A percentile compares a stretch with the other conserved stretches of the same genome.
Conservation (phyloP, 1,140 invertebrate genomes). For the Drosophila simulans region DNA sequence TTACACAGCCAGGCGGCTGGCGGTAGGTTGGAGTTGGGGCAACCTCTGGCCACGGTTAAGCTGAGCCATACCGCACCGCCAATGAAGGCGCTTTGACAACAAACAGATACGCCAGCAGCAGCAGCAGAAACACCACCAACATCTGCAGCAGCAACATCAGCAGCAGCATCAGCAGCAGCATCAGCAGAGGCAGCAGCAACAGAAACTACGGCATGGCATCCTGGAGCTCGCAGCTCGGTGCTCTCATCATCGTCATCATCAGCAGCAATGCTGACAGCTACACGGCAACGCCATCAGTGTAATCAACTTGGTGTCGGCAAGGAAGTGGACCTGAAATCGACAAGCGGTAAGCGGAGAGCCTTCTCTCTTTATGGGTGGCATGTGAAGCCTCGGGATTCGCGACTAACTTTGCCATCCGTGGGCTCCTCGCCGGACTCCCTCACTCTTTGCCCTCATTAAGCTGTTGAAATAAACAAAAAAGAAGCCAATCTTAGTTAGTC, state of each 20-base stretch:
- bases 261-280: constrained; percentile 80
- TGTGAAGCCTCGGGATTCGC: constrained; percentile 46
- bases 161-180: constrained; percentile 39
- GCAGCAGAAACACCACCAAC: constrained; percentile 54
- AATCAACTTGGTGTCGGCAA: constrained; percentile 77
- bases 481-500: constrained; percentile 2
- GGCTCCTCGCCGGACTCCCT: constrained; percentile 36
- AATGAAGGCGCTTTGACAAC: constrained; percentile 70
- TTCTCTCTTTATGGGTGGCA: constrained; percentile 74
- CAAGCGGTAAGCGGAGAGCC: constrained; percentile 24
- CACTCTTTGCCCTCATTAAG: constrained; percentile 76
- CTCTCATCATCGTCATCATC: constrained; percentile 82
- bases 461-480: constrained; percentile 52
- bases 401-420: constrained; percentile 30
- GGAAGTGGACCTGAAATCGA: constrained; percentile 25
- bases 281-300: constrained; percentile 81
- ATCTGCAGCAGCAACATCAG: constrained; percentile 24
- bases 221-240: constrained; percentile 15
- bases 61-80: constrained; percentile 13
- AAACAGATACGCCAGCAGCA: constrained; percentile 74
- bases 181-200: constrained; percentile 25
- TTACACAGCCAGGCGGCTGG: constrained; percentile 67
- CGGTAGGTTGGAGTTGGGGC: constrained; percentile 12
- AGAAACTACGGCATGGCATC: background rate
- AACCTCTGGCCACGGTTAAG: constrained; percentile 50